These are phyloP conservation scores for Hyperoodon ampullatus DNA, from an alignment of 2,113 vertebrate genomes.

Conservation along the genomic window DNA sequence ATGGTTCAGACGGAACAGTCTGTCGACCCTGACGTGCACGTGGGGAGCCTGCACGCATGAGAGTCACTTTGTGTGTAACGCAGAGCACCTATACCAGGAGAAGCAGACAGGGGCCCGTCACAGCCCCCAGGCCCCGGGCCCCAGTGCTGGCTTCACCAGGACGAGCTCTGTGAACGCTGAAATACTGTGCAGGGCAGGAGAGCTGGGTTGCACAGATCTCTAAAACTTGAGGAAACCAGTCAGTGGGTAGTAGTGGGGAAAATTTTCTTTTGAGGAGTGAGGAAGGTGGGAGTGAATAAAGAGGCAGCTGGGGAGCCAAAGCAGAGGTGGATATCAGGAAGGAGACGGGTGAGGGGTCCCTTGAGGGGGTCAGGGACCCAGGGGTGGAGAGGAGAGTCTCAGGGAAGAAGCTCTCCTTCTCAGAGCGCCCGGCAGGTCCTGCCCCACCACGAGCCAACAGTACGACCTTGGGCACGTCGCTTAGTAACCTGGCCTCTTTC, in stretches of 20 bases:
- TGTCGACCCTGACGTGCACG: not conserved
- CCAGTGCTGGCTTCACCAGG: not conserved
- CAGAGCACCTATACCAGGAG: accelerated
- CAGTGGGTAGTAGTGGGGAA: not conserved
- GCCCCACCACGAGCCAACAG: accelerated
- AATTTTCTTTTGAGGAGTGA: not conserved
- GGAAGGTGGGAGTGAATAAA: not conserved
- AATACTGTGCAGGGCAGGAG: not conserved
- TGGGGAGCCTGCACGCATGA: not conserved
- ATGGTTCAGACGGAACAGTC: not conserved
- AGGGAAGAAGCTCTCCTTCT: not conserved
- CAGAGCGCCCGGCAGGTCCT: not conserved
- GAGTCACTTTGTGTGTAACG: not conserved
- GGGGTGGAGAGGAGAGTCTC: not conserved
- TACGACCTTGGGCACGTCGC: not conserved
- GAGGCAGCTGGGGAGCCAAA: not conserved
- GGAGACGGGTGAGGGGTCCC: not conserved
- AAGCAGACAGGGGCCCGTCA: not conserved
- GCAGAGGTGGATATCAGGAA: not conserved
- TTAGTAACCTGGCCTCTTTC: not conserved
- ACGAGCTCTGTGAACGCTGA: accelerated
- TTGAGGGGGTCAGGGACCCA: not conserved
- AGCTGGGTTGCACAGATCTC: not conserved
- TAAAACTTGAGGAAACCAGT: not conserved
- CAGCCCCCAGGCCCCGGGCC: not conserved